Conservation (phyloP, 1,140 invertebrate species). For the Plectrocnemia conspersa region DNA sequence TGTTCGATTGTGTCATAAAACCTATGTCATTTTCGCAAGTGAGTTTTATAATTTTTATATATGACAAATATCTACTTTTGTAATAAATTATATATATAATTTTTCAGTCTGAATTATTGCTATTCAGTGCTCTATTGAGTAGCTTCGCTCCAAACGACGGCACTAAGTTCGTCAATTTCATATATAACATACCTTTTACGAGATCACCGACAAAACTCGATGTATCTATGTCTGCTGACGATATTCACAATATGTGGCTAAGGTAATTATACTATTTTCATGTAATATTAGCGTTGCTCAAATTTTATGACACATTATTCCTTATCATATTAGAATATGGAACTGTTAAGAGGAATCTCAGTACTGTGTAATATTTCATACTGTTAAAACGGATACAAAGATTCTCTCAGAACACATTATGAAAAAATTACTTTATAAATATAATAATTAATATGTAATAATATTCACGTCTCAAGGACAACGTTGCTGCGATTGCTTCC, state of each 20-base stretch:
- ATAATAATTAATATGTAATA: too few species aligned
- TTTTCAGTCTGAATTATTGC: conserved; percentile 23
- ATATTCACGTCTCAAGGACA: too few species aligned
- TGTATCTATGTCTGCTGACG: conserved; percentile 23
- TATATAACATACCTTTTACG: conserved; percentile 23
- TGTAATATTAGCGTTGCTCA: too few species aligned
- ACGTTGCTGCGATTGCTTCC: too few species aligned
- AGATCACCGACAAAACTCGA: conserved; percentile 16
- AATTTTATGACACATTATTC: too few species aligned
- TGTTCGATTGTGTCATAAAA: conserved; percentile 48
- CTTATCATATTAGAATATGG: too few species aligned
- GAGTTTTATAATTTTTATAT: conserved; percentile 20
- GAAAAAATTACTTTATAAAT: too few species aligned
- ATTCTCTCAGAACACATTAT: too few species aligned
- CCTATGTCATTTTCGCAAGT: conserved; percentile 46
- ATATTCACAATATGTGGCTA: conserved; percentile 27
- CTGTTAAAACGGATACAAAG: too few species aligned
- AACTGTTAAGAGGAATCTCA: too few species aligned
- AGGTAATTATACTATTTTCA: conserved; percentile 19
- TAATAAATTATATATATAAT: conserved; percentile 7
- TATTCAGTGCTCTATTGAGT: conserved; percentile 28
- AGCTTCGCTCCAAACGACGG: conserved; percentile 18
- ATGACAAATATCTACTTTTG: conserved; percentile 8
- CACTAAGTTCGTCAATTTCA: conserved; percentile 16
- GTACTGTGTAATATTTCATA: too few species aligned